A percentile compares a stretch with the other conserved stretches of the same genome.
Evolutionary conservation across 2,113 vertebrate genomes (phyloP).

Genomic region (Irena cyanogastra): DNA sequence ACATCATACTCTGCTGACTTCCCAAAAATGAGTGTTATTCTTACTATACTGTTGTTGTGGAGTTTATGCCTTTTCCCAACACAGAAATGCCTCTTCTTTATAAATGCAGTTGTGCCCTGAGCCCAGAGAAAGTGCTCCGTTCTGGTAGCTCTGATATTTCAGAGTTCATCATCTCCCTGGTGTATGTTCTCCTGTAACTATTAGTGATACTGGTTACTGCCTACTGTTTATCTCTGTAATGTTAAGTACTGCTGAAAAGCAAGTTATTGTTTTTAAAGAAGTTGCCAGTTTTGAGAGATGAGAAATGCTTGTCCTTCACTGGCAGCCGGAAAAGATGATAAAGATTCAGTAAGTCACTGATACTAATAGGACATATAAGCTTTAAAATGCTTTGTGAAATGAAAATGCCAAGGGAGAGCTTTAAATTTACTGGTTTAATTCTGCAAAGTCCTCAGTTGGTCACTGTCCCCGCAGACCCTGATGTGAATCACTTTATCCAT

Average conservation of each 20-base stretch:
- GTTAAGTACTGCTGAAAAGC: background rate
- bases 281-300: background rate
- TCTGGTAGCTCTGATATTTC: background rate
- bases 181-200: background rate
- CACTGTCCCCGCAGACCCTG: background rate
- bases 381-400: background rate
- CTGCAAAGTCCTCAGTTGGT: background rate
- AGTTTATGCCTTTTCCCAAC: constrained; percentile 11
- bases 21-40: background rate
- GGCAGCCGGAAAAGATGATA: background rate
- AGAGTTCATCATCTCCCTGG: background rate
- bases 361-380: background rate
- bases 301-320: background rate
- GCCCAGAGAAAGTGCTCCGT: background rate
- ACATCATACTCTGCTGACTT: background rate
- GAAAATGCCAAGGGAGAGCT: background rate
- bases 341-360: background rate
- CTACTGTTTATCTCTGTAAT: background rate
- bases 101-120: background rate
- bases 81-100: background rate
- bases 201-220: background rate
- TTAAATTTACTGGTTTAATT: background rate
- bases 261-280: background rate
- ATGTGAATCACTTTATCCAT: background rate
- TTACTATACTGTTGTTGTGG: background rate